A percentile compares a stretch with the other conserved stretches of the same genome.
These are phyloP conservation scores for Drosophila anomalata DNA, from an alignment of 2,888 invertebrate genomes.

Conservation along the genomic window DNA sequence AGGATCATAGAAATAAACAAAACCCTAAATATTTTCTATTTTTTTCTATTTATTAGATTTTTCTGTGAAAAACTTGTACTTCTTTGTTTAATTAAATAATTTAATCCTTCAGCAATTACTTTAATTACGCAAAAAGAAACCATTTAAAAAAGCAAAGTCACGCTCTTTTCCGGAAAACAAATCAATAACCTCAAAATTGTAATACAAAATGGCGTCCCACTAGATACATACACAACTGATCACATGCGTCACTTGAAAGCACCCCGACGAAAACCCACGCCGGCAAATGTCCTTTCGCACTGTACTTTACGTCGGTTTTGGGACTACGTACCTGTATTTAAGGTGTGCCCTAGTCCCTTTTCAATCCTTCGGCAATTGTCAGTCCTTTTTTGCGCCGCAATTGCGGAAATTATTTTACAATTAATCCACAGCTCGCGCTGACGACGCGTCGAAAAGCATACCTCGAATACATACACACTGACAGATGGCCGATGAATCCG, in stretches of 20 bases:
- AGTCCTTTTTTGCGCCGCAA: neutral
- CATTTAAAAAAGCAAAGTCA: neutral
- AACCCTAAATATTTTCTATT: neutral
- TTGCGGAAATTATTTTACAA: constrained; percentile 13
- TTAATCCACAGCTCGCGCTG: constrained; percentile 26
- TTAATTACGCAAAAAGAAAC: neutral
- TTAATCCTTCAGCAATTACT: neutral
- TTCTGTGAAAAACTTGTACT: neutral
- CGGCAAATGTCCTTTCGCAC: constrained; percentile 13
- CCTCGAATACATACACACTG: constrained; percentile 39
- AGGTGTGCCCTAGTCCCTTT: neutral
- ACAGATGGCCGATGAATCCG: constrained; percentile 33
- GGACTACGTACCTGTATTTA: constrained; percentile 11
- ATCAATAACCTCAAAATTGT: constrained; percentile 56
- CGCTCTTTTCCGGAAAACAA: neutral
- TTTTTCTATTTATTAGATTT: neutral
- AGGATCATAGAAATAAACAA: neutral
- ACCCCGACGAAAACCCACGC: constrained; percentile 21
- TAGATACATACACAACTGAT: constrained; percentile 65
- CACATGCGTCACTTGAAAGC: constrained; percentile 58
- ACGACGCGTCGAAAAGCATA: constrained; percentile 39
- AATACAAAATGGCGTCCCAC: constrained; percentile 67
- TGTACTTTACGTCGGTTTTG: neutral
- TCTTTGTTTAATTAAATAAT: neutral
- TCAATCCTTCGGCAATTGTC: neutral